Evolutionary conservation across 2,113 vertebrate species (phyloP), one percentile per base, ranked within the genome.

Genomic region (Proterorhinus semilunaris): DNA sequence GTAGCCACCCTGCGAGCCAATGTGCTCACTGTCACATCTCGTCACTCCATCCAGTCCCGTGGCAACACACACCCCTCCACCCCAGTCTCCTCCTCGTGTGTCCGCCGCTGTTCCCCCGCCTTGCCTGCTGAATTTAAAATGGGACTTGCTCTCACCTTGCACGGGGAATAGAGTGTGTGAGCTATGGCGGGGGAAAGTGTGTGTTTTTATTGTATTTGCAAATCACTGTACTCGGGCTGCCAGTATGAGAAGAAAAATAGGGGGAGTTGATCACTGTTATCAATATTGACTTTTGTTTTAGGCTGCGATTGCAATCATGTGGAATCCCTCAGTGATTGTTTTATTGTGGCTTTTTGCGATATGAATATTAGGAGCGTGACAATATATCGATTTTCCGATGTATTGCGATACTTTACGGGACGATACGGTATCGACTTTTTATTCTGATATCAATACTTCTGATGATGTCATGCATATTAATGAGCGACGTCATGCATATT

Each of bases 1-100:
- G 87, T 71, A 82, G 65, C 85, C 81, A 67, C 83, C 83, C 83
- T 85, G 86, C 65, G 59, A 81, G 88, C 84, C 85, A 88, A 79
- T 89, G 78, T 86, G 86, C 84, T 88, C 83, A 77, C 83, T 86
- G 87, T 89, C 91, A 90, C 89, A 86, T 91, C 82, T 81, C 55
- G 86, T 91, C 85, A 87, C 84, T 88, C 75, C 80, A 85, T 73
- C 82, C 81, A 81, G 65, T 88, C 84, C 77, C 76, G 49, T 50
- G 75, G 66, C 61, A 71, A 66, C 50, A 69, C 78, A n/a, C 45
- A 57, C 57, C 68, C 69, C 69, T 57, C 55, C 17, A 70, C 63
- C 59, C 45, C 11, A 44, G 50, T 64, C 48, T 55, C 62, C 48
- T 55, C 62, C 64, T 53, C 51, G 10, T 42, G 5, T 43, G 59